Percentiles rank a stretch among this genome's conserved stretches.
Evolutionary conservation across 2,113 vertebrate species (phyloP).

Genomic region (Balaenoptera acutorostrata): DNA sequence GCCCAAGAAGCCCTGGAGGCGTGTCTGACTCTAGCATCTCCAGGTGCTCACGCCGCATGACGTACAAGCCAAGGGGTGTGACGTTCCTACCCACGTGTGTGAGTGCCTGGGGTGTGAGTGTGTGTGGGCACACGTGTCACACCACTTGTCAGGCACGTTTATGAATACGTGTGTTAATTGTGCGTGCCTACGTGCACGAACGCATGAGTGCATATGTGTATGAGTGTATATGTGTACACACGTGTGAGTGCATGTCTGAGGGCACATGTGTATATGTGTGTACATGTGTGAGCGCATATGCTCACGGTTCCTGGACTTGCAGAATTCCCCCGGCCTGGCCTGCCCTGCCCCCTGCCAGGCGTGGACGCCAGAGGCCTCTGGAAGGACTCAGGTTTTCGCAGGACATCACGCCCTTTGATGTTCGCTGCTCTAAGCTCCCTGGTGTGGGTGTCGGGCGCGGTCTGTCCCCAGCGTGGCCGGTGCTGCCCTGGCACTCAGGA

Average conservation of each 20-base stretch:
- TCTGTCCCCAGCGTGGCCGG: constrained; percentile 47
- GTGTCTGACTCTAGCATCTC: too few species aligned
- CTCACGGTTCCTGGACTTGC: not conserved
- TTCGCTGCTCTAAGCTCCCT: not conserved
- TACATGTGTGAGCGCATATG: not conserved
- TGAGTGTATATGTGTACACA: not conserved
- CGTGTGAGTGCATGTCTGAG: not conserved
- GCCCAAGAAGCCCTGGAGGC: too few species aligned
- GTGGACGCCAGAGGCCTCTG: accelerated
- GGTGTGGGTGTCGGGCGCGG: not conserved
- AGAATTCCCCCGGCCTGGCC: not conserved
- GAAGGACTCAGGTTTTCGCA: not conserved
- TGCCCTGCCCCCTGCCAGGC: not conserved
- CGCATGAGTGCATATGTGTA: not conserved
- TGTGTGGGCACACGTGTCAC: too few species aligned
- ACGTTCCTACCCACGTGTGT: not conserved
- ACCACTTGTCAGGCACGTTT: too few species aligned
- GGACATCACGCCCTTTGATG: not conserved
- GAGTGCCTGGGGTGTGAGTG: too few species aligned
- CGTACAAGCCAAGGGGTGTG: not conserved
- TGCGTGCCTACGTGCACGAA: too few species aligned
- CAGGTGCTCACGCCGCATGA: not conserved
- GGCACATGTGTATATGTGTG: too few species aligned
- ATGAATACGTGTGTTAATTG: accelerated
- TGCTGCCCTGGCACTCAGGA: constrained; percentile 49